Evolutionary conservation across 2,888 invertebrate genomes (phyloP).

Genomic region (Limnephilus marmoratus): DNA sequence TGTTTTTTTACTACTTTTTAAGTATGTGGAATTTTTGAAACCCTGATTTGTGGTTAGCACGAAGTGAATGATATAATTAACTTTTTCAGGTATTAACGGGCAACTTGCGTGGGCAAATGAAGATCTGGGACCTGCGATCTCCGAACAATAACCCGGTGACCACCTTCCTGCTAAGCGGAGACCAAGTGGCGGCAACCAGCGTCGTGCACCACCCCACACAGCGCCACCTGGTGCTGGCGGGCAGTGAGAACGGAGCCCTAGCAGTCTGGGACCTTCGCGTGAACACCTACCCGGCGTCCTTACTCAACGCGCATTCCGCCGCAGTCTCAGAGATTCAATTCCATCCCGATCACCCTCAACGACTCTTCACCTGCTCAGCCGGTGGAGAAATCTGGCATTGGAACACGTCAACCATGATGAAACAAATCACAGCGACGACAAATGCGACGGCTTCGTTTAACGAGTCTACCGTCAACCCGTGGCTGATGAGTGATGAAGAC

Average conservation of each 20-base stretch:
- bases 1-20: not conserved
- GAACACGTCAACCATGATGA: constrained; percentile 81
- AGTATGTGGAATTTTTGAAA: too few species aligned
- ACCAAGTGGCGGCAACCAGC: constrained; percentile 85
- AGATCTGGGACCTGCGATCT: constrained; percentile 90
- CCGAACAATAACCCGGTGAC: constrained; percentile 80
- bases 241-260: constrained; percentile 90
- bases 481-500: constrained; percentile 83
- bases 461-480: constrained; percentile 75
- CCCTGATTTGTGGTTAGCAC: too few species aligned
- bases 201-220: constrained; percentile 92
- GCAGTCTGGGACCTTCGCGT: constrained; percentile 94
- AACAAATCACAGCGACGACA: constrained; percentile 70
- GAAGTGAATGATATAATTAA: not conserved
- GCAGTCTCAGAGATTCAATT: constrained; percentile 92
- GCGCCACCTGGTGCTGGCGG: constrained; percentile 88
- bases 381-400: constrained; percentile 95
- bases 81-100: constrained; percentile 84
- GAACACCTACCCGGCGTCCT: constrained; percentile 88
- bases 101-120: constrained; percentile 92
- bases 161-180: constrained; percentile 86
- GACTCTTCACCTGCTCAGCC: constrained; percentile 88
- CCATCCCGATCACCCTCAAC: constrained; percentile 90
- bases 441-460: constrained; percentile 66
- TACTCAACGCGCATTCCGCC: constrained; percentile 86